Base-by-base conservation (phyloP, 2,797 vertebrate species). In the Harpagifer antarcticus region DNA sequence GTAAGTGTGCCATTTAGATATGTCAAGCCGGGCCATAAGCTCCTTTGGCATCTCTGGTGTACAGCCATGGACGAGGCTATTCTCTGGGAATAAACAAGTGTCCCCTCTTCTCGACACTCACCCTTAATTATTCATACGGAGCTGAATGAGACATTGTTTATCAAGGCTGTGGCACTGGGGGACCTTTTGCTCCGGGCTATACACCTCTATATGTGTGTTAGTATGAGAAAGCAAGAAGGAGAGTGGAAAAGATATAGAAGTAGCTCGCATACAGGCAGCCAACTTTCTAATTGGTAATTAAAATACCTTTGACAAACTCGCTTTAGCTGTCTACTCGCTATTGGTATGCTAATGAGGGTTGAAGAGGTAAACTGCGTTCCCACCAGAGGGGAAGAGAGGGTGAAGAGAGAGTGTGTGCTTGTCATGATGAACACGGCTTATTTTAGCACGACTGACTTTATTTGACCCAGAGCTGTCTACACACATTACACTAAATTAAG, bases 81-180 rank as follows among this genome's bases (percentile, higher is more conserved):
- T 88, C 91, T 81, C 69, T 54, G 58, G 74, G 78, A 88, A 91
- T 89, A 92, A 92, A 91, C 85, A 90, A 87, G 86, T 61, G 80
- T 83, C 87, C 83, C 71, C 71, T 89, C 76, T 84, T 78, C 85
- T 83, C 85, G 77, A 86, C 73, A 73, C 83, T 79, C 68, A 74
- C 59, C 70, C 83, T 92, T 86, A 93, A 92, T 92, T 91, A 93
- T 92, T 93, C 90, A 92, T 91, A 87, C 70, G 59, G 76, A 74
- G 70, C 83, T 92, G 89, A 93, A 93, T 89, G 80, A 89, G 85
- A 91, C 89, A 89, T 93, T 93, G 92, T 93, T 93, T 92, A 87
- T 91, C 83, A 90, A 89, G 89, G 76, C 84, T 77, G 66, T 0
- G 16, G 82, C 86, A 86, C 84, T 64, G 60, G 65, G 79, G 74